Base-by-base conservation (phyloP, 2,797 vertebrate genomes). In the Gymnocypris eckloni region DNA sequence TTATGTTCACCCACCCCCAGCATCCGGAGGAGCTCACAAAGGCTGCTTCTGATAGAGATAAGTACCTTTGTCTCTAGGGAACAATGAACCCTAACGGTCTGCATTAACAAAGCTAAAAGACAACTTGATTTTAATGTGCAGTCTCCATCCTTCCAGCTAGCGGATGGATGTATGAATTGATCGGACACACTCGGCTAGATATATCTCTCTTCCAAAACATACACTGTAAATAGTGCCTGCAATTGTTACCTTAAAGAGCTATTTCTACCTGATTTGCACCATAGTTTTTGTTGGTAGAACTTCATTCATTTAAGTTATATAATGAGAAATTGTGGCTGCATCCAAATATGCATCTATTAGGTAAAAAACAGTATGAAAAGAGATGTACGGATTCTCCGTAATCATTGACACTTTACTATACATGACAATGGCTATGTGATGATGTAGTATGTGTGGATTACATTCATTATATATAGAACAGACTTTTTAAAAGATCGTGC, bases 51-150 rank as follows among this genome's bases (percentile, higher is more conserved):
- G 69, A 78, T 88, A 83, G 86, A 89, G 89, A 89, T 89, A 92
- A 91, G 91, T 92, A 89, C 89, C 90, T 92, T 92, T 93, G 90
- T 92, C 73, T 81, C n/a, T 79, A 79, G 56, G 78, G 86, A 91
- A 92, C 91, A 94, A 91, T 92, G 79, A 75, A 83, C 54, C 88
- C 86, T 87, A 88, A 89, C 87, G 85, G 88, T 88, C 84, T 88
- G 85, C 83, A 89, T 80, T 81, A 88, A 79, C 84, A 82, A 61
- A 82, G 70, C 81, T 54, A 52, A 87, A 87, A 87, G 16, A 69
- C 70, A 76, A 71, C 22, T 70, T 66, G 33, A 16, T 33, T 67
- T 82, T 71, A 70, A 81, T 59, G 66, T 18, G 66, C 76, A 33
- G 41, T 59, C 72, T 70, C 33, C 33, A 33, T 71, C 48, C 15